These are phyloP conservation scores for Alentia gelatinosa DNA, from an alignment of 2,888 invertebrate genomes.

Conservation along the genomic window DNA sequence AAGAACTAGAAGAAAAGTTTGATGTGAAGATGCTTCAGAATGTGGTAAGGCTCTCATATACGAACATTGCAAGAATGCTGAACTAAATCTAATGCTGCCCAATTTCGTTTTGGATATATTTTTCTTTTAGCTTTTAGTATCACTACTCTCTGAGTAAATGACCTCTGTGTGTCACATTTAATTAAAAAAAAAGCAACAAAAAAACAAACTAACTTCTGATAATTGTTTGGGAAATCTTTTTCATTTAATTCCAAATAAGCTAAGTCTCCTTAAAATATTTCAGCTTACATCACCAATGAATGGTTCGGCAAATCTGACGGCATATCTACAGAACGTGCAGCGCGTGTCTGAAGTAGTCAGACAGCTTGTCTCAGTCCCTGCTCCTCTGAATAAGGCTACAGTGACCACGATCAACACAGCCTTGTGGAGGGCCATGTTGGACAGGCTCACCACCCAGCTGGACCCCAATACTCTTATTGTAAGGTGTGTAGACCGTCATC, in stretches of 20 bases:
- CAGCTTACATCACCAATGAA: conserved; percentile 5
- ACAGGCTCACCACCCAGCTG: neutral
- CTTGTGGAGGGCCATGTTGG: neutral
- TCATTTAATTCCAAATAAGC: neutral
- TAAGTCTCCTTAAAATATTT: neutral
- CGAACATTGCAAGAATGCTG: too few species aligned
- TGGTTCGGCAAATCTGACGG: neutral
- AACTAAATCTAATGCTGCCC: too few species aligned
- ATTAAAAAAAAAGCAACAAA: too few species aligned
- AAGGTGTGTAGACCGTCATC: neutral
- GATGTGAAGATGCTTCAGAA: neutral
- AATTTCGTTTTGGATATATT: too few species aligned
- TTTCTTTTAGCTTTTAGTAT: too few species aligned
- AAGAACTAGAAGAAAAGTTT: neutral
- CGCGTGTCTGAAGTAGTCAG: neutral
- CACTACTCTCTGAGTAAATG: too few species aligned
- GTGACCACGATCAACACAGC: neutral
- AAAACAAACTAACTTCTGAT: too few species aligned
- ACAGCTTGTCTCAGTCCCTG: neutral
- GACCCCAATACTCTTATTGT: neutral
- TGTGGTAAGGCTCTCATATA: neutral
- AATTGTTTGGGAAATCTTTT: neutral
- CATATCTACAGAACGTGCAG: neutral
- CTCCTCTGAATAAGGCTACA: neutral
- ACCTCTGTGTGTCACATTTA: too few species aligned